Percentiles rank a stretch among this genome's conserved stretches.
These are phyloP conservation scores for Stenoptilia bipunctidactyla DNA, from an alignment of 2,888 invertebrate genomes.

Conservation along the genomic window DNA sequence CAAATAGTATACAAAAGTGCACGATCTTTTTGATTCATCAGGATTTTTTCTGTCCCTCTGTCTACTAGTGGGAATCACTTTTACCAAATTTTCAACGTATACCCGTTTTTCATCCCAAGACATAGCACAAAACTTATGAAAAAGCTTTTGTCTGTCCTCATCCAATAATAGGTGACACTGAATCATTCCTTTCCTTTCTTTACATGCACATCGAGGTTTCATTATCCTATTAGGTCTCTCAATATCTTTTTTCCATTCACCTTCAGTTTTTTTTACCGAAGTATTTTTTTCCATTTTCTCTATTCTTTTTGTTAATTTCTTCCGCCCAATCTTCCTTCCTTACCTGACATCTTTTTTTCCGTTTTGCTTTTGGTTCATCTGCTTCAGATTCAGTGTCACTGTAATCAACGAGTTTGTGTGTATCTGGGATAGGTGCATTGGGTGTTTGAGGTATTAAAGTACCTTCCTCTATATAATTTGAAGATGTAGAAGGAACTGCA, in stretches of 20 bases:
- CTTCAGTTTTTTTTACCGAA: conserved; percentile 9
- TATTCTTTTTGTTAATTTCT: conserved; percentile 12
- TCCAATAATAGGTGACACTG: conserved; percentile 8
- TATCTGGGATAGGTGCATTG: conserved; percentile 7
- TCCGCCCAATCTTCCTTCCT: conserved; percentile 11
- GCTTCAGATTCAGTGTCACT: conserved; percentile 12
- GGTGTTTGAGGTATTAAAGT: conserved; percentile 7
- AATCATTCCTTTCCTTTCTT: conserved; percentile 10
- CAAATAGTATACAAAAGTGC: conserved; percentile 6
- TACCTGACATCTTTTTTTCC: conserved; percentile 14
- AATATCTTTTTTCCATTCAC: conserved; percentile 9
- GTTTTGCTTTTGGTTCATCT: conserved; percentile 13
- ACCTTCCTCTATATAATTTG: conserved; percentile 7
- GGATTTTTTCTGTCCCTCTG: conserved; percentile 11
- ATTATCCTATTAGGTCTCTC: conserved; percentile 11
- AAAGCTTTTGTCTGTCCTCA: conserved; percentile 9
- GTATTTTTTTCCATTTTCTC: conserved; percentile 9
- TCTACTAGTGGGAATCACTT: conserved; percentile 10
- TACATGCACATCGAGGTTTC: conserved; percentile 10
- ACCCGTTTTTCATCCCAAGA: conserved; percentile 10
- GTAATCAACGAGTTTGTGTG: conserved; percentile 11
- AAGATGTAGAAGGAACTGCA: conserved; percentile 5
- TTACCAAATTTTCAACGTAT: conserved; percentile 10
- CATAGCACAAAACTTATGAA: conserved; percentile 9
- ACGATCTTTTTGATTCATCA: conserved; percentile 5